phyloP scores from a whole-genome alignment of 2,888 invertebrate genomes.

The Dryomyza anilis region DNA sequence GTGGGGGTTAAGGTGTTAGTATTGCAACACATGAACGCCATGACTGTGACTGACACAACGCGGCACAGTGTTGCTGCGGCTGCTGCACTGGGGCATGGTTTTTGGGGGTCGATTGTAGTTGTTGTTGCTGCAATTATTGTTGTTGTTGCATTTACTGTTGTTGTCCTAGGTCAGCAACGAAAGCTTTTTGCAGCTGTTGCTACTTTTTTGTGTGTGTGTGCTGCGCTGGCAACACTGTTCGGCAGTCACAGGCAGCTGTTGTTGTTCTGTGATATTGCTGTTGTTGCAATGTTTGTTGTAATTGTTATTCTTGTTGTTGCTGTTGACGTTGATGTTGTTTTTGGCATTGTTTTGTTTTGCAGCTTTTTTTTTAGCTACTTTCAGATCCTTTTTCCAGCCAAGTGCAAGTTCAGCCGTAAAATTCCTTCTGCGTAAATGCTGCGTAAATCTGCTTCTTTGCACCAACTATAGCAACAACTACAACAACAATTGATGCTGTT shows the following conservation, averaged over 20 bases:
- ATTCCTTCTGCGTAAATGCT: conserved; percentile 5
- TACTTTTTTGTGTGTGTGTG: neutral
- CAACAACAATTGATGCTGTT: neutral
- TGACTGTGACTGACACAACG: too few species aligned
- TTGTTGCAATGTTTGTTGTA: neutral
- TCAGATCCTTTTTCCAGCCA: conserved; percentile 19
- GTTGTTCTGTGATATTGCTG: neutral
- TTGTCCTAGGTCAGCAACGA: too few species aligned
- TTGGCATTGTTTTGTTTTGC: too few species aligned
- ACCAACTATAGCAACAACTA: too few species aligned
- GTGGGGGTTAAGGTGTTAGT: too few species aligned
- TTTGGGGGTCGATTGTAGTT: neutral
- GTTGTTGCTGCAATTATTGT: neutral
- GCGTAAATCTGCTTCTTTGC: neutral
- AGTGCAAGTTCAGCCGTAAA: conserved; percentile 26
- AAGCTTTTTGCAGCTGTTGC: neutral
- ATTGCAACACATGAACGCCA: too few species aligned
- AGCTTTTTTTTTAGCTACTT: too few species aligned
- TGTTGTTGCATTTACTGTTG: neutral
- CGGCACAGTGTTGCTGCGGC: neutral
- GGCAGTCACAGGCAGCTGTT: neutral
- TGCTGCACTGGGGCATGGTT: neutral
- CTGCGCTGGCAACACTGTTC: neutral
- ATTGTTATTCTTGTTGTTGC: too few species aligned
- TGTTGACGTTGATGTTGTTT: too few species aligned